phyloP scores from a whole-genome alignment of 2,888 invertebrate genomes.

The Scelioninae gen. 1 region DNA sequence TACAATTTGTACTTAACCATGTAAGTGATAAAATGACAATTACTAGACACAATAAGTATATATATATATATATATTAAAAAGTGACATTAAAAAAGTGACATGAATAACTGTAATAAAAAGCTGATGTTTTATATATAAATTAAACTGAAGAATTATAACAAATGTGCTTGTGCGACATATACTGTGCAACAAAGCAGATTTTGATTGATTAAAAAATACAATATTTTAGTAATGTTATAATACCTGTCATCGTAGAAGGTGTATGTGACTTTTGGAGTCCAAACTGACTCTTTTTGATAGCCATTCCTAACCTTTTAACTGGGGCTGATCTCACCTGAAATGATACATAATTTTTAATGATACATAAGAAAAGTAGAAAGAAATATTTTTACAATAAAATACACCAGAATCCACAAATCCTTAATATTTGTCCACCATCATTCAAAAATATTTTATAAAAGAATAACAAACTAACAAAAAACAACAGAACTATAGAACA shows the following conservation, averaged over 20 bases:
- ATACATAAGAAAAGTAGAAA: not conserved
- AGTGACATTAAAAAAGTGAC: not conserved
- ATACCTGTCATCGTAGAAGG: slow-evolving; percentile 71
- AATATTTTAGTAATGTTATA: not conserved
- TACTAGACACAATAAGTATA: not conserved
- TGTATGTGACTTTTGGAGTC: slow-evolving; percentile 79
- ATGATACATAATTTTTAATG: slow-evolving; percentile 8
- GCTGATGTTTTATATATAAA: slow-evolving; percentile 23
- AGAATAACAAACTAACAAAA: too few species aligned
- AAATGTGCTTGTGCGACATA: slow-evolving; percentile 52
- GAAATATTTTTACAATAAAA: too few species aligned
- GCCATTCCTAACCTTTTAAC: slow-evolving; percentile 79
- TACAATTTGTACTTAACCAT: not conserved
- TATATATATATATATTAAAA: not conserved
- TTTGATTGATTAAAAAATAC: not conserved
- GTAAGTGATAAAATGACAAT: slow-evolving; percentile 2
- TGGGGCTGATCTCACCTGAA: slow-evolving; percentile 81
- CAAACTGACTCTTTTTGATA: slow-evolving; percentile 82
- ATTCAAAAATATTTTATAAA: too few species aligned
- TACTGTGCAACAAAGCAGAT: slow-evolving; percentile 51
- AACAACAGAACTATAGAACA: too few species aligned
- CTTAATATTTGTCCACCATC: too few species aligned
- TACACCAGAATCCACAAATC: too few species aligned
- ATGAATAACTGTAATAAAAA: slow-evolving; percentile 33
- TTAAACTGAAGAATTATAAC: slow-evolving; percentile 34